Evolutionary conservation across 30 jellyfish, hydroid and myxozoan species (phyloP).

Genomic region (Hydractinia echinata): DNA sequence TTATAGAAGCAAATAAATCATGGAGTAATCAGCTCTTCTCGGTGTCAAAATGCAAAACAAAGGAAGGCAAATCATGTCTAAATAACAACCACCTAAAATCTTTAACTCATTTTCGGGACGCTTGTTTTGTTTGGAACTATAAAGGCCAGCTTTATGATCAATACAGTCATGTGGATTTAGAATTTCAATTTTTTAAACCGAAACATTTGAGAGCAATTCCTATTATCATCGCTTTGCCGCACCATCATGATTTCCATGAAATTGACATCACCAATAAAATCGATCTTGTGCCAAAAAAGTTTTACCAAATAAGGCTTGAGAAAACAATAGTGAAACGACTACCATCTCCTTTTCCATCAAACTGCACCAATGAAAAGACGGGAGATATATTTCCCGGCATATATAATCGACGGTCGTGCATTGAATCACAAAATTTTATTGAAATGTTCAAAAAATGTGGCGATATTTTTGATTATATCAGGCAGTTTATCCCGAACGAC

Average conservation of each 20-base stretch:
- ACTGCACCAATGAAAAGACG: slow-evolving; percentile 7
- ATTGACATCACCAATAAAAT: slow-evolving; percentile 10
- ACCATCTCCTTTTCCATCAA: slow-evolving; percentile 24
- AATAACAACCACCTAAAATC: background rate
- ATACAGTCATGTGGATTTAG: slow-evolving; percentile 25
- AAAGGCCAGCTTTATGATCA: slow-evolving; percentile 14
- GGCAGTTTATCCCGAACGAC: slow-evolving; percentile 6
- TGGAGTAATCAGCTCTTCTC: slow-evolving; percentile 19
- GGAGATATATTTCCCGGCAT: slow-evolving; percentile 26
- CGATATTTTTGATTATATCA: slow-evolving; percentile 1
- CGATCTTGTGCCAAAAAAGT: background rate
- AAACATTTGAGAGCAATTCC: background rate
- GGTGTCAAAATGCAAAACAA: slow-evolving; percentile 18
- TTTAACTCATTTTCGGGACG: background rate
- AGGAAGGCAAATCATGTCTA: slow-evolving; percentile 25
- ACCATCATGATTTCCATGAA: background rate
- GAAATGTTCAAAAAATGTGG: slow-evolving; percentile 21
- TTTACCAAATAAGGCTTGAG: slow-evolving; percentile 7
- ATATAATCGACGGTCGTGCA: slow-evolving; percentile 14
- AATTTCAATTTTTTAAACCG: background rate
- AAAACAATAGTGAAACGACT: slow-evolving; percentile 20
- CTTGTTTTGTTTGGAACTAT: slow-evolving; percentile 22
- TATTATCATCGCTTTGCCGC: slow-evolving; percentile 21
- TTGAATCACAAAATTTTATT: slow-evolving; percentile 6
- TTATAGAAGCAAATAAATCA: background rate